Conservation (phyloP, 2,888 invertebrate species). For the Pseudeuparius sepicola region DNA sequence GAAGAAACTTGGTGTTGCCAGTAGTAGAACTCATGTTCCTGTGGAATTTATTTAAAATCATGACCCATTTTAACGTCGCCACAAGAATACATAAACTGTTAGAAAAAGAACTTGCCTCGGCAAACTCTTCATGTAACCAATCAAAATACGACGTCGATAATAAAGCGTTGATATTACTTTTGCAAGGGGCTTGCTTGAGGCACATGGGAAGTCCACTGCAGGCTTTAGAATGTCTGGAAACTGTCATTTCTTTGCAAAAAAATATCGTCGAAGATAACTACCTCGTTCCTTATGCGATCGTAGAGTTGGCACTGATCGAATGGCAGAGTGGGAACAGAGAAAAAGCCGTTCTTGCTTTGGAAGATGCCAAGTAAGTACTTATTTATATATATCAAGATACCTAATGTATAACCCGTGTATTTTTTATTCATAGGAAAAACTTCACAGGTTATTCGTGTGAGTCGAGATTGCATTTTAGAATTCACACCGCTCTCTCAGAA, state of each 20-base stretch:
- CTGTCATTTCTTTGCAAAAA: slow-evolving; percentile 53
- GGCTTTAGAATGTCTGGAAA: slow-evolving; percentile 63
- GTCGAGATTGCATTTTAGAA: slow-evolving; percentile 80
- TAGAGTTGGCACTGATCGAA: slow-evolving; percentile 76
- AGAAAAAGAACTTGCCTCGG: slow-evolving; percentile 41
- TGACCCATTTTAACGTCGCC: slow-evolving; percentile 57
- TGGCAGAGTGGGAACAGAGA: slow-evolving; percentile 57
- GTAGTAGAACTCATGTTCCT: slow-evolving; percentile 81
- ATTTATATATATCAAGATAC: too few relatives aligned
- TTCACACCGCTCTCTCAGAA: slow-evolving; percentile 62
- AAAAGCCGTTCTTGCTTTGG: slow-evolving; percentile 60
- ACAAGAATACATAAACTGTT: slow-evolving; percentile 54
- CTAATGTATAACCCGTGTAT: too few relatives aligned
- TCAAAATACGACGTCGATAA: slow-evolving; percentile 58
- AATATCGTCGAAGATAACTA: slow-evolving; percentile 73
- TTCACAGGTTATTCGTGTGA: slow-evolving; percentile 82
- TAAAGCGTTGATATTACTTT: slow-evolving; percentile 59
- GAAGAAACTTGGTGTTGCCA: slow-evolving; percentile 65
- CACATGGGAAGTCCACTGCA: slow-evolving; percentile 67
- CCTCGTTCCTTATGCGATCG: slow-evolving; percentile 74
- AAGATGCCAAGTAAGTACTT: slow-evolving; percentile 67
- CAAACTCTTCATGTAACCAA: slow-evolving; percentile 31
- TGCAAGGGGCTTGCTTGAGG: slow-evolving; percentile 76
- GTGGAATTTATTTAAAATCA: slow-evolving; percentile 84
- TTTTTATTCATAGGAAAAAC: slow-evolving; percentile 71